A percentile compares a stretch with the other conserved stretches of the same genome.
Conservation (phyloP, 2,797 vertebrate species). For the Varecia variegata region DNA sequence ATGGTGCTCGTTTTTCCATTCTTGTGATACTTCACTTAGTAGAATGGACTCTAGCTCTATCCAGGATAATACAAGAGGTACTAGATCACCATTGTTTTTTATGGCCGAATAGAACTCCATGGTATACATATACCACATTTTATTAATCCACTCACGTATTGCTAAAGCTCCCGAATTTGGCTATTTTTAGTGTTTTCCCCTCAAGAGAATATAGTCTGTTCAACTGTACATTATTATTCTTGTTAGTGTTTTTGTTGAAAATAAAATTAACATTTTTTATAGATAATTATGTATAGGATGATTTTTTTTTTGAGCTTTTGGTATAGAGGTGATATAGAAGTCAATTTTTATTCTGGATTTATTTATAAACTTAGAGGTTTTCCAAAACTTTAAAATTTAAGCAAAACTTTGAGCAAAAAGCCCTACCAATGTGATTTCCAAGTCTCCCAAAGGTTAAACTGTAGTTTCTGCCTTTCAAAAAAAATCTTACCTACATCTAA, state of each 20-base stretch:
- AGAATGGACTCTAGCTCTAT: too few species aligned
- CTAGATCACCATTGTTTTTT: too few species aligned
- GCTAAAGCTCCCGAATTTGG: not conserved
- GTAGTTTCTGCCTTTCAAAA: not conserved
- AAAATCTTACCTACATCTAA: not conserved
- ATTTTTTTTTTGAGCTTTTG: constrained; percentile 7
- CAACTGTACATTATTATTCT: not conserved
- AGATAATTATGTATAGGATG: not conserved
- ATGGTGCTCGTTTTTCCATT: too few species aligned
- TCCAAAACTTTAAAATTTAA: not conserved
- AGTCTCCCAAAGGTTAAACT: not conserved
- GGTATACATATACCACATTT: too few species aligned
- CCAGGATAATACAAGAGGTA: too few species aligned
- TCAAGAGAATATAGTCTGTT: not conserved
- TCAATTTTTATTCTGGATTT: not conserved
- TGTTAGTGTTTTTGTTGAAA: not conserved
- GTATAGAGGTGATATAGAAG: accelerated
- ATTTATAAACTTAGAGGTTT: not conserved
- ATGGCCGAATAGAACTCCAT: too few species aligned
- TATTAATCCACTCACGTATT: too few species aligned
- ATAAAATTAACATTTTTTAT: not conserved
- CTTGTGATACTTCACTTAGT: too few species aligned
- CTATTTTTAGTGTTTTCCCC: not conserved
- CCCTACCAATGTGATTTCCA: not conserved
- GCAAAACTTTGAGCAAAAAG: not conserved